Evolutionary conservation across 2,797 vertebrate species (phyloP).

Genomic region (Cetoscarus ocellatus): DNA sequence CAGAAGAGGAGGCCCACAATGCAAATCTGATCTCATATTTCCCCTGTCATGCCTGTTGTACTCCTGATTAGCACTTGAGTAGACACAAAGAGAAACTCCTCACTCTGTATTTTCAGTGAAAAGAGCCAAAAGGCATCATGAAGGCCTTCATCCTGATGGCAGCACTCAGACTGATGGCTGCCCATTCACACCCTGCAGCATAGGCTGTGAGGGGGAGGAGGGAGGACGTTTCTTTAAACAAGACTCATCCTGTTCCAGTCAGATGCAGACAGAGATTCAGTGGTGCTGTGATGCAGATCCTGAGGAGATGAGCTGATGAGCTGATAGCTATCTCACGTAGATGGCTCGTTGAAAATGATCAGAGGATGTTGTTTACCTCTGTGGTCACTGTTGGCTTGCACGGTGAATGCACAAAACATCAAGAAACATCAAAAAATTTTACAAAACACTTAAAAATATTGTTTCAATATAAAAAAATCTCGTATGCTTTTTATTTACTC

Average conservation of each 20-base stretch:
- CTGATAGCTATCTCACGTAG: constrained; percentile 1
- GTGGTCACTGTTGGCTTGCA: background rate
- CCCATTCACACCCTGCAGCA: background rate
- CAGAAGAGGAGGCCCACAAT: background rate
- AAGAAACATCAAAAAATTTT: too few species aligned
- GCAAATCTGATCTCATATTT: constrained; percentile 29
- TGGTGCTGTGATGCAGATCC: constrained; percentile 59
- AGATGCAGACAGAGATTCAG: background rate
- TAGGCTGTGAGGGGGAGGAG: background rate
- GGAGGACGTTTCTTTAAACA: constrained; percentile 51
- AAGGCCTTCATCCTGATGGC: constrained; percentile 6
- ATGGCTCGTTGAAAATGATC: constrained; percentile 13
- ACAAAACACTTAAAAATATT: too few species aligned
- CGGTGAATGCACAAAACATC: too few species aligned
- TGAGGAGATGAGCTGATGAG: constrained; percentile 15
- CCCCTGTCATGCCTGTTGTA: constrained; percentile 27
- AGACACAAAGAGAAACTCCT: constrained; percentile 7
- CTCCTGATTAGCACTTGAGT: constrained; percentile 44
- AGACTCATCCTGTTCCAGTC: constrained; percentile 45
- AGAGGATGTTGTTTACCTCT: constrained; percentile 7
- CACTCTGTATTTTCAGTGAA: constrained; percentile 45
- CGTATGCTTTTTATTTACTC: too few species aligned
- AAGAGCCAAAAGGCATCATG: constrained; percentile 35
- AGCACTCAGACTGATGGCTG: constrained; percentile 15
- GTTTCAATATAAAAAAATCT: too few species aligned